phyloP scores from a whole-genome alignment of 2,113 vertebrate genomes.

The Thryonomys swinderianus region DNA sequence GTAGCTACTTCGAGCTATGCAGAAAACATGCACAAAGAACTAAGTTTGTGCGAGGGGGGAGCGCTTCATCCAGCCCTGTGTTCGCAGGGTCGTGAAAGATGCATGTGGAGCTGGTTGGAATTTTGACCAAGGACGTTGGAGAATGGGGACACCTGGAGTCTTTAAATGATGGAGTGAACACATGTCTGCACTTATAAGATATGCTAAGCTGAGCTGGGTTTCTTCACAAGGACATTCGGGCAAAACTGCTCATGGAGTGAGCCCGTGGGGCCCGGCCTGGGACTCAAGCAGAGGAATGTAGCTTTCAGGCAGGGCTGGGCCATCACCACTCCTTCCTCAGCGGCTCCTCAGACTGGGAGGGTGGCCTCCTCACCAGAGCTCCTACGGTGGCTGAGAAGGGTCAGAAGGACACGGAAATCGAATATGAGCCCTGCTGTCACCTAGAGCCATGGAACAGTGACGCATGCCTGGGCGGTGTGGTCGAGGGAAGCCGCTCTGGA shows the following conservation, averaged over 20 bases:
- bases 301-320: not conserved
- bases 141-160: accelerated
- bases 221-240: not conserved
- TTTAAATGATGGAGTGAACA: not conserved
- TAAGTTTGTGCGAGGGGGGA: not conserved
- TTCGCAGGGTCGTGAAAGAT: not conserved
- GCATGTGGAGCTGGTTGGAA: not conserved
- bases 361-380: no score
- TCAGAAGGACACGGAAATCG: not conserved
- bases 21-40: not conserved
- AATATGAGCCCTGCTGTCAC: not conserved
- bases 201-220: not conserved
- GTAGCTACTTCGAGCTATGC: not conserved
- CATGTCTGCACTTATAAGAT: not conserved
- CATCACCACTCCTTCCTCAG: not conserved
- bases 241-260: not conserved
- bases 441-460: accelerated
- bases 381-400: not conserved
- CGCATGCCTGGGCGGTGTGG: accelerated
- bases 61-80: accelerated
- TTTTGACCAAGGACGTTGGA: not conserved
- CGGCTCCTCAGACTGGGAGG: not conserved
- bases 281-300: not conserved
- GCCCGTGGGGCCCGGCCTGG: not conserved
- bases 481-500: accelerated